phyloP scores from a whole-genome alignment of 92 coral and sea anemone species.

The Zoanthus sansibaricus region DNA sequence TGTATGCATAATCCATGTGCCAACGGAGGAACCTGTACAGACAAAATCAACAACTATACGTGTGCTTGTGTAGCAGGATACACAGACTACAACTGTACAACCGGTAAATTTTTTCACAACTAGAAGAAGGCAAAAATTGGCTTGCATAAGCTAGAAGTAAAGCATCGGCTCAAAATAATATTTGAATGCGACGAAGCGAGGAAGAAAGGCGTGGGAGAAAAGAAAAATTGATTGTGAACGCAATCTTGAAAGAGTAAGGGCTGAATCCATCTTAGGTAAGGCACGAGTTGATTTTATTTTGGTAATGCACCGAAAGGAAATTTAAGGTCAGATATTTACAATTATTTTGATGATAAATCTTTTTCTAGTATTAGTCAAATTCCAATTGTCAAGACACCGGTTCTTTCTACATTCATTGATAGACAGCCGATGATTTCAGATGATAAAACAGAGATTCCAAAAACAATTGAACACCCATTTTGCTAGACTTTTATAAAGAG shows the following conservation, averaged over 20 bases:
- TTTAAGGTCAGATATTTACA: constrained; percentile 38
- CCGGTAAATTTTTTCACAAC: too few species aligned
- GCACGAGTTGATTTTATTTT: constrained; percentile 22
- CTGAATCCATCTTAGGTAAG: constrained; percentile 17
- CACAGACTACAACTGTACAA: too few species aligned
- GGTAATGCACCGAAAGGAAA: constrained; percentile 31
- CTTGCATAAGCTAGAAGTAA: constrained; percentile 38
- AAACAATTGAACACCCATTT: constrained; percentile 29
- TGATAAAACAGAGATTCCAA: not conserved
- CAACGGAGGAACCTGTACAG: too few species aligned
- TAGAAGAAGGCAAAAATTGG: constrained; percentile 35
- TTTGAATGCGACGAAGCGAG: constrained; percentile 33
- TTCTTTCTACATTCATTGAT: constrained; percentile 26
- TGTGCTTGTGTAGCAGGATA: too few species aligned
- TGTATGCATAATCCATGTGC: too few species aligned
- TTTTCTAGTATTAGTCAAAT: constrained; percentile 22
- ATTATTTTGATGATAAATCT: constrained; percentile 25
- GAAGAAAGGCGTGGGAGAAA: constrained; percentile 20
- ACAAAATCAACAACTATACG: too few species aligned
- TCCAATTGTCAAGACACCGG: constrained; percentile 28
- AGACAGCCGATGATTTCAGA: constrained; percentile 26
- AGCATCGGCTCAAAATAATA: constrained; percentile 38
- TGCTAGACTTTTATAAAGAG: constrained; percentile 25
- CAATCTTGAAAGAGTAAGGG: constrained; percentile 25
- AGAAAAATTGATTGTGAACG: constrained; percentile 24